Percentiles rank a stretch among this genome's conserved stretches.
Evolutionary conservation across 2,888 invertebrate species (phyloP).

Genomic region (Pachydiplax longipennis): DNA sequence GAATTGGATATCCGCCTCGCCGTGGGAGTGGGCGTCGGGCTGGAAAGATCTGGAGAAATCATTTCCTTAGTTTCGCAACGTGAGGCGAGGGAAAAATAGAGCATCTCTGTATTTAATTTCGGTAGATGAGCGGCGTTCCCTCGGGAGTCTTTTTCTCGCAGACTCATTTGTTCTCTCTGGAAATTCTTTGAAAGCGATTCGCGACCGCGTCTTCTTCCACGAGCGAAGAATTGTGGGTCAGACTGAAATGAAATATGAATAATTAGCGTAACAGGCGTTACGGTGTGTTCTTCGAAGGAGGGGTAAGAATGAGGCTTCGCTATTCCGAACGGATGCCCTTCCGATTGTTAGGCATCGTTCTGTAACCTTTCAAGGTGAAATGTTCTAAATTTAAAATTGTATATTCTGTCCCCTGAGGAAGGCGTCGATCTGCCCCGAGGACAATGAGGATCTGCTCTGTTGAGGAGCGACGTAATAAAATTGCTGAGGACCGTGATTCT

Average conservation of each 20-base stretch:
- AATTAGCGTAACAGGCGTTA: not conserved
- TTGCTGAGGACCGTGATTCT: slow-evolving; percentile 58
- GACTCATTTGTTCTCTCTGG: not conserved
- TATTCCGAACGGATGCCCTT: not conserved
- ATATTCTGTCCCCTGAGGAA: slow-evolving; percentile 72
- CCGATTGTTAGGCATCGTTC: not conserved
- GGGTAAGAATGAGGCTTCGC: not conserved
- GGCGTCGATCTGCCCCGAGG: slow-evolving; percentile 76
- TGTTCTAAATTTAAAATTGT: slow-evolving; percentile 51
- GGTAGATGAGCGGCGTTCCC: not conserved
- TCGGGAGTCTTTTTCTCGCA: slow-evolving; percentile 3
- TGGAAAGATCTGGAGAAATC: not conserved
- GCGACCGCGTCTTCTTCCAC: not conserved
- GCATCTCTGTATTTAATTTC: not conserved
- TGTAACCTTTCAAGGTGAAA: not conserved
- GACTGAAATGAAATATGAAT: not conserved
- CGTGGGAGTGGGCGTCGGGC: not conserved
- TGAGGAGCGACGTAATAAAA: slow-evolving; percentile 63
- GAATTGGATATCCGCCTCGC: not conserved
- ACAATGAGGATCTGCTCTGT: slow-evolving; percentile 14
- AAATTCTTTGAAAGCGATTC: not conserved
- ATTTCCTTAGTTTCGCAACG: slow-evolving; percentile 5
- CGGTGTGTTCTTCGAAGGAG: not conserved
- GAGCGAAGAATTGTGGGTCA: not conserved
- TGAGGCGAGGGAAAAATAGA: not conserved